Evolutionary conservation across 2,888 invertebrate genomes (phyloP), one percentile per base, ranked within the genome.

Genomic region (Hypsopygia costalis): DNA sequence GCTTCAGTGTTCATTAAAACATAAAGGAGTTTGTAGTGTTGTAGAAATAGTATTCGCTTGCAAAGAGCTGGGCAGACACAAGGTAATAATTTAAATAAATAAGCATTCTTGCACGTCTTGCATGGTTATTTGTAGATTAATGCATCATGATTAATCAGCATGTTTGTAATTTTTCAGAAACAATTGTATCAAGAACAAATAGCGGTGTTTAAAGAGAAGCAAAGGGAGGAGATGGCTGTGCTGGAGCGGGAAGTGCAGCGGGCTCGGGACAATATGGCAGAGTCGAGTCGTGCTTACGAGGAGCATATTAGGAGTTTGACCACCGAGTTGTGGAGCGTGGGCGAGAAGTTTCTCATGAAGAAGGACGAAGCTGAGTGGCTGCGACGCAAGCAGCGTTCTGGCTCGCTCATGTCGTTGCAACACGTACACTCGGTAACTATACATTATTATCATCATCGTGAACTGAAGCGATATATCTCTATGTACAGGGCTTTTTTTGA

Each of bases 171-270:
- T 50, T 81, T 88, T 54, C 81, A 91, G 91, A 88, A 91, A 64
- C 86, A 90, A 69, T 67, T 92, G 6, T 93, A 91, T 62, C 90
- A 91, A 47, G 92, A 92, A 54, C 92, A 93, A 66, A 87, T 93
- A 44, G 55, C 71, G 1, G 79, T 88, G 39, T 70, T 89, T 43
- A 85, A 87, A 31, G 81, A 81, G 36, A 89, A 88, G 41, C 88
- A 86, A 37, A 83, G 87, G 22, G 90, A 90, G 40, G 91, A 93
- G 58, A 82, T 89, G n/a, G 52, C 58, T 0, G 11, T 70, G 4
- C 62, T 86, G 32, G 86, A 91, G 44, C 81, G 83, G 33, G 79
- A 92, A 41, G 73, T 91, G 45, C 65, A 76, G n/a, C 89, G 85
- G 31, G 89, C 91, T 11, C 81, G 89, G 33, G 87, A 89, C n/a